Base-by-base conservation (phyloP, 2,888 invertebrate species). In the Xestia xanthographa region DNA sequence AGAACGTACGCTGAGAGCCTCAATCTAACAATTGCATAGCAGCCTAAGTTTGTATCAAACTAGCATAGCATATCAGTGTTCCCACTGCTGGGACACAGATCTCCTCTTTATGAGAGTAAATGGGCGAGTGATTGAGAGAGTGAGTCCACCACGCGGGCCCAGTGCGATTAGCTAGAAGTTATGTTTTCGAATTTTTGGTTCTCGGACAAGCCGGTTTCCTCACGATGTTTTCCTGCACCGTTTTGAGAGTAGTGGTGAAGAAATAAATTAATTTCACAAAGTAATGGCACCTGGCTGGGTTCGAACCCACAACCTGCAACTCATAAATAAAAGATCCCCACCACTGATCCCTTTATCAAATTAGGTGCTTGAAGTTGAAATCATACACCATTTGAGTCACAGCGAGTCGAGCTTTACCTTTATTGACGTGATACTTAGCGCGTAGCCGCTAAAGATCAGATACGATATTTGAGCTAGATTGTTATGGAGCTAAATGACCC, bases 371-470 rank as follows among this genome's bases (percentile, higher is more conserved):
- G 34, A 34, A 60, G 20, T 60, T 38, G 34, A 63, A 63, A 38
- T 38, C 11, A 38, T 63, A 11, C 17, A 22, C 29, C 17, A 4
- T n/a, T 50, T n/a, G 2, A n/a, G n/a, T 62, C 60, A 11, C 11
- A 62, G 34, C 22, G 22, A 60, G 20, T 22, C 17, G 26, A 45
- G 62, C 66, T 45, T 45, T 38, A 38, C 9, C 26, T 26, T 22
- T 14, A 38, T 14, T 71, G 38, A n/a, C 45, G 26, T 45, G 58
- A 74, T 29, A 43, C n/a, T 75, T 66, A 45, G 20, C 66, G 70
- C 43, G n/a, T 70, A 79, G 38, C 5, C 20, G 17, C 48, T 63
- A 14, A n/a, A 41, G 12, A 6, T 75, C n/a, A n/a, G n/a, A n/a
- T n/a, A 26, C 26, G 1, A 0, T 34, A 62, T 22, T 62, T 45